phyloP scores from a whole-genome alignment of 64 coral and sea anemone genomes.

The Astreopora myriophthalma region DNA sequence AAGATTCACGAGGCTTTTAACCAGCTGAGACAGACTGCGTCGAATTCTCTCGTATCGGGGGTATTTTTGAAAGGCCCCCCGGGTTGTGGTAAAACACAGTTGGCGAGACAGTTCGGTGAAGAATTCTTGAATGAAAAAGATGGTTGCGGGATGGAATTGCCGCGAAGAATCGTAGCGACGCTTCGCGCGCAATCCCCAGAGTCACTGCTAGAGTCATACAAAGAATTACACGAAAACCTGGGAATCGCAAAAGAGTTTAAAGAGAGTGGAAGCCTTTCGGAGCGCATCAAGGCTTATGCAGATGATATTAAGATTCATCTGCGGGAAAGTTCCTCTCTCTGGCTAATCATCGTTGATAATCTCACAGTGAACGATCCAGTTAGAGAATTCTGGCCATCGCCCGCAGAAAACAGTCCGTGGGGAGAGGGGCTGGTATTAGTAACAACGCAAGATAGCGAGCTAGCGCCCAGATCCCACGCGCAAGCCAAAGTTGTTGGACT shows the following conservation, averaged over 20 bases:
- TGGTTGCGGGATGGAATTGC: background rate
- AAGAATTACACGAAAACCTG: constrained; percentile 45
- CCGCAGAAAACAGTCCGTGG: constrained; percentile 66
- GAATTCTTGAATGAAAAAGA: background rate
- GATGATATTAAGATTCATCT: constrained; percentile 54
- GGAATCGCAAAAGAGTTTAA: background rate
- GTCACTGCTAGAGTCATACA: constrained; percentile 75
- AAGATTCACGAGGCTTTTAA: constrained; percentile 39
- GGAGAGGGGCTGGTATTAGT: constrained; percentile 75
- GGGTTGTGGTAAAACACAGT: constrained; percentile 83
- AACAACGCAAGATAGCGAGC: constrained; percentile 84
- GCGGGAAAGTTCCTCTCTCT: background rate
- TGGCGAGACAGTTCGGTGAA: constrained; percentile 73
- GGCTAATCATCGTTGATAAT: constrained; percentile 89
- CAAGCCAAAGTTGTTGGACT: constrained; percentile 51
- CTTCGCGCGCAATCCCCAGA: constrained; percentile 59
- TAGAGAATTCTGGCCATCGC: constrained; percentile 75
- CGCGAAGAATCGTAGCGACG: constrained; percentile 61
- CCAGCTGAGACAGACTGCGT: background rate
- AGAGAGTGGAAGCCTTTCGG: background rate
- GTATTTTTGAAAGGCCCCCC: constrained; percentile 87
- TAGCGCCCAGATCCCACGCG: constrained; percentile 73
- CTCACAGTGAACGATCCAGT: constrained; percentile 70
- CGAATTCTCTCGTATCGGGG: constrained; percentile 4
- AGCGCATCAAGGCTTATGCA: constrained; percentile 56